Evolutionary conservation across 2,113 vertebrate genomes (phyloP), one percentile per base, ranked within the genome.

Genomic region (Calidris pugnax): DNA sequence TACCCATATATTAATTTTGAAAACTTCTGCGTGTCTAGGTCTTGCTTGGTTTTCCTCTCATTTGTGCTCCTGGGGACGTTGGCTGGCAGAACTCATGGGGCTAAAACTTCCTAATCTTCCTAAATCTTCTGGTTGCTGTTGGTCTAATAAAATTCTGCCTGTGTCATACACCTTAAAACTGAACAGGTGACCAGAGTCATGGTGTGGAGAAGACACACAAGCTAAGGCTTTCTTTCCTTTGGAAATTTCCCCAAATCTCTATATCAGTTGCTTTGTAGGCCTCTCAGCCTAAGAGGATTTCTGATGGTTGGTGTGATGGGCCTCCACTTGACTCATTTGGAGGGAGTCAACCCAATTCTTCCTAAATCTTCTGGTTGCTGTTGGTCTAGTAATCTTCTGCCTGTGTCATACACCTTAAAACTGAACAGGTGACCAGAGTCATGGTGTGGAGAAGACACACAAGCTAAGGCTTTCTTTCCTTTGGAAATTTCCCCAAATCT

Each of bases 41-140:
- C 47, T 66, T 60, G 22, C 63, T 86, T 62, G 16, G 6, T 74
- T 92, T 53, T 74, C 53, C 14, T 88, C 50, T 89, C 19, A 14
- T 56, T 55, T 0, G 0, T 59, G 33, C 10, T 89, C 10, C 30
- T 62, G 30, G 0, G 1, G 20, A n/a, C 4, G 1, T 45, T 84
- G 73, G 39, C 55, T 62, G 13, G 16, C 37, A 57, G 92, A 80
- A 62, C 51, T 84, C 32, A 1, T 4, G 55, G 76, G 6, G 20
- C 23, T 91, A 14, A 81, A 82, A 57, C 68, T 62, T 88, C 32
- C 20, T 39, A 24, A 41, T 4, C n/a, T n/a, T n/a, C n/a, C n/a
- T n/a, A n/a, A n/a, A 20, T 50, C 13, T 33, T 86, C 24, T 59
- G 14, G 2, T 63, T 71, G 41, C 7, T 48, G 37, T 77, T 33